Conservation (phyloP, 2,888 invertebrate genomes). For the Oxyscelio sp. region DNA sequence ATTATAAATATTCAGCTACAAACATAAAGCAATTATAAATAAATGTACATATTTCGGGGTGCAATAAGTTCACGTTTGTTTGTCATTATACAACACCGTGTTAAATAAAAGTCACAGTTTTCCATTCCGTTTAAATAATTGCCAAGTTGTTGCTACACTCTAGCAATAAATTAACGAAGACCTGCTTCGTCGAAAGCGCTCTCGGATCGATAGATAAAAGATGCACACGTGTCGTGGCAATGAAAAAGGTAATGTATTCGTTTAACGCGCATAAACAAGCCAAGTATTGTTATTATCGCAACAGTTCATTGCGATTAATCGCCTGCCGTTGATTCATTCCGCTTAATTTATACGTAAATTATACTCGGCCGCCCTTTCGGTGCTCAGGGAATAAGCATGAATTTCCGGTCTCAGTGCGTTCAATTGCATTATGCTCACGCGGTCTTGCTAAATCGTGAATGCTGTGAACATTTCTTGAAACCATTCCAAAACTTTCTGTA, state of each 20-base stretch:
- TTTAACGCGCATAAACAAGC: slow-evolving; percentile 83
- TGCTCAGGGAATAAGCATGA: slow-evolving; percentile 87
- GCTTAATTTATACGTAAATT: slow-evolving; percentile 87
- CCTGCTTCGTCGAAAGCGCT: slow-evolving; percentile 7
- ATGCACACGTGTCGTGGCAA: slow-evolving; percentile 86
- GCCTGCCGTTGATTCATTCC: slow-evolving; percentile 86
- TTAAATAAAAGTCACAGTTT: too few species aligned
- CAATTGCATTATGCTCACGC: slow-evolving; percentile 74
- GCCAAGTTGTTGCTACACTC: neutral
- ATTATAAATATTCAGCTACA: too few species aligned
- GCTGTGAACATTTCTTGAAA: slow-evolving; percentile 74
- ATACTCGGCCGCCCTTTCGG: slow-evolving; percentile 85
- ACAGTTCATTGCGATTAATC: slow-evolving; percentile 85
- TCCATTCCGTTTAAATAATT: too few species aligned
- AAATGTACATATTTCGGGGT: too few species aligned
- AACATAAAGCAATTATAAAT: too few species aligned
- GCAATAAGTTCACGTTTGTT: too few species aligned
- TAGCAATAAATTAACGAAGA: neutral
- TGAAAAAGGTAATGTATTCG: slow-evolving; percentile 86
- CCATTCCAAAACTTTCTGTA: slow-evolving; percentile 57
- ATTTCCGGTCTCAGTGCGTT: slow-evolving; percentile 85
- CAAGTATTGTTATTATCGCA: slow-evolving; percentile 83
- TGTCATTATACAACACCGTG: too few species aligned
- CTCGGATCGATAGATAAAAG: slow-evolving; percentile 75
- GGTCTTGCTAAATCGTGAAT: slow-evolving; percentile 73